Conservation (phyloP, 2,888 invertebrate species). For the Synanthedon andrenaeformis region DNA sequence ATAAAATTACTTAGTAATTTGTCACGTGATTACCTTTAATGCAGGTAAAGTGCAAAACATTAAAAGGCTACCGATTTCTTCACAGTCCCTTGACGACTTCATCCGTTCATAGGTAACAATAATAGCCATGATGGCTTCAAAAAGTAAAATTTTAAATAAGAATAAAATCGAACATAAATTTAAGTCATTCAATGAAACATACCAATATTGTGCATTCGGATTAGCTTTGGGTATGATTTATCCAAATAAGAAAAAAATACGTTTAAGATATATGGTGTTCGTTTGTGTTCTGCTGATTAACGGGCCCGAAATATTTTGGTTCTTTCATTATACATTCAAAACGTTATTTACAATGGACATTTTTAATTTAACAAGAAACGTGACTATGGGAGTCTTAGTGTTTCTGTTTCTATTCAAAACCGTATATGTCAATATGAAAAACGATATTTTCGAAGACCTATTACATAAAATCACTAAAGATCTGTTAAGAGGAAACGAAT, state of each 20-base stretch:
- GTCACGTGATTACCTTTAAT: neutral
- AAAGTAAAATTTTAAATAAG: neutral
- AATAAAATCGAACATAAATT: slow-evolving; percentile 15
- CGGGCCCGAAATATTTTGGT: slow-evolving; percentile 34
- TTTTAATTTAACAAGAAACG: slow-evolving; percentile 34
- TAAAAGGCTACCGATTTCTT: neutral
- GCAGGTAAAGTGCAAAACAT: neutral
- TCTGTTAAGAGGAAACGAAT: slow-evolving; percentile 29
- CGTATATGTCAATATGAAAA: slow-evolving; percentile 29
- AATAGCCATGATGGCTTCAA: neutral
- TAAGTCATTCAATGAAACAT: slow-evolving; percentile 38
- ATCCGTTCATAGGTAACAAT: no score
- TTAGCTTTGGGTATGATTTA: slow-evolving; percentile 36
- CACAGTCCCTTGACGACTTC: neutral
- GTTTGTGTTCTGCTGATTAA: slow-evolving; percentile 18
- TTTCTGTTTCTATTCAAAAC: slow-evolving; percentile 42
- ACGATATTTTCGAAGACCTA: slow-evolving; percentile 24
- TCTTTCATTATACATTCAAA: slow-evolving; percentile 26
- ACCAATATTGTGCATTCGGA: slow-evolving; percentile 32
- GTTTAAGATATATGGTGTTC: slow-evolving; percentile 17
- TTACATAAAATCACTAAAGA: slow-evolving; percentile 34
- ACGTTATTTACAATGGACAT: slow-evolving; percentile 29
- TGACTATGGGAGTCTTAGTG: slow-evolving; percentile 30
- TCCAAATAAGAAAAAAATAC: slow-evolving; percentile 30
- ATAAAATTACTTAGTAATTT: slow-evolving; percentile 20